phyloP scores from a whole-genome alignment of 2,113 vertebrate species.

The Ursus arctos region DNA sequence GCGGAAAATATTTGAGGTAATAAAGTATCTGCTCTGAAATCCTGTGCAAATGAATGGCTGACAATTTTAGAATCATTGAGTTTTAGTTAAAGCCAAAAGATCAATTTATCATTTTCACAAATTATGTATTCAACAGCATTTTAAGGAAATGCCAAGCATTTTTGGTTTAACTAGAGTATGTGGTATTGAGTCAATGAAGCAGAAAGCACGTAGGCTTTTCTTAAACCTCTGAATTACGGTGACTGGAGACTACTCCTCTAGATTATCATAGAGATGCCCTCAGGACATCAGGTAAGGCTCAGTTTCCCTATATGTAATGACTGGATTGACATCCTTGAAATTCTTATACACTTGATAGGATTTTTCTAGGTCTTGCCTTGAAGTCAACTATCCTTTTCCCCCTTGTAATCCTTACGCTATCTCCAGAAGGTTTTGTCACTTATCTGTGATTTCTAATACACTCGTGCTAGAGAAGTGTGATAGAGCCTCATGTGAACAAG shows the following conservation, averaged over 20 bases:
- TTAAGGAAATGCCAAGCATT: constrained; percentile 37
- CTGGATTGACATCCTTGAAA: background rate
- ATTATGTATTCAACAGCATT: background rate
- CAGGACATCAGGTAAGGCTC: background rate
- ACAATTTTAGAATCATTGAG: constrained; percentile 27
- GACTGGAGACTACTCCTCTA: background rate
- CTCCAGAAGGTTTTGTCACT: background rate
- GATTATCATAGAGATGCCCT: background rate
- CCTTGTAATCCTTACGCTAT: background rate
- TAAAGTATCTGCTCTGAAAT: constrained; percentile 42
- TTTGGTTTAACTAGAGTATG: background rate
- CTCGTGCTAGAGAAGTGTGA: background rate
- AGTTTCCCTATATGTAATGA: background rate
- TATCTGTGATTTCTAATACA: background rate
- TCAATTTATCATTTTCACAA: background rate
- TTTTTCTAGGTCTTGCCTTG: background rate
- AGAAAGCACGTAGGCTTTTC: background rate
- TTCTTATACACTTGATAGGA: background rate
- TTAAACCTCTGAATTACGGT: background rate
- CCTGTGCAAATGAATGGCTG: background rate
- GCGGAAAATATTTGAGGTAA: constrained; percentile 11
- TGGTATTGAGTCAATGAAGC: background rate
- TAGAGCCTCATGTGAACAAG: background rate
- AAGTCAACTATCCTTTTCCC: background rate
- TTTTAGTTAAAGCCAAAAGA: constrained; percentile 15